phyloP scores from a whole-genome alignment of 2,113 vertebrate species.

The Nothoprocta pentlandii region DNA sequence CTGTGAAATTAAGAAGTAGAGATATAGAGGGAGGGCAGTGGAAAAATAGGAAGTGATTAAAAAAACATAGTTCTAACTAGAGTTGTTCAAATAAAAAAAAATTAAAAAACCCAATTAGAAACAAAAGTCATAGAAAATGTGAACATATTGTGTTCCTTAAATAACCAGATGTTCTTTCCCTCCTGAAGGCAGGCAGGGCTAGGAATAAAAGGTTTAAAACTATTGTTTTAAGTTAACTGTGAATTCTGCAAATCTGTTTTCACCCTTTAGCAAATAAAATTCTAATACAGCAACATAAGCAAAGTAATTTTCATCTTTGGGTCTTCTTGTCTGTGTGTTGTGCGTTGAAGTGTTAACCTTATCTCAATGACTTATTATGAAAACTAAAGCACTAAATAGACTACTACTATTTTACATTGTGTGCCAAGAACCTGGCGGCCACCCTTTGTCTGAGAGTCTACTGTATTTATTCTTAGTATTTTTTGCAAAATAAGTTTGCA shows the following conservation, averaged over 20 bases:
- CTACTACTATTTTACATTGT: slow-evolving; percentile 68
- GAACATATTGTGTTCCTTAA: slow-evolving; percentile 90
- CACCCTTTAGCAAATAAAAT: slow-evolving; percentile 88
- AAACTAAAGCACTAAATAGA: slow-evolving; percentile 63
- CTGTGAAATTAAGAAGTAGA: slow-evolving; percentile 63
- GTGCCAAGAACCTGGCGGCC: slow-evolving; percentile 62
- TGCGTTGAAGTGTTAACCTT: slow-evolving; percentile 76
- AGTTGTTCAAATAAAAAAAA: slow-evolving; percentile 82
- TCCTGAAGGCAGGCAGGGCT: slow-evolving; percentile 87
- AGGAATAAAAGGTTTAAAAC: slow-evolving; percentile 86
- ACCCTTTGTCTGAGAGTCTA: slow-evolving; percentile 67
- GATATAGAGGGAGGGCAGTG: slow-evolving; percentile 62
- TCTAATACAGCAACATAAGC: slow-evolving; percentile 85
- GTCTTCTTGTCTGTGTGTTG: slow-evolving; percentile 70
- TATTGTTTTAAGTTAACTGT: slow-evolving; percentile 91
- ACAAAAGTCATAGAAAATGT: slow-evolving; percentile 91
- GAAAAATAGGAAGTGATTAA: slow-evolving; percentile 84
- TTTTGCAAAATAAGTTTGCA: slow-evolving; percentile 28
- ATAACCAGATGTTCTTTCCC: slow-evolving; percentile 88
- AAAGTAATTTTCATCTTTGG: slow-evolving; percentile 82
- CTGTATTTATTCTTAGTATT: slow-evolving; percentile 53
- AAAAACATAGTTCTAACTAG: slow-evolving; percentile 81
- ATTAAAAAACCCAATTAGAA: slow-evolving; percentile 87
- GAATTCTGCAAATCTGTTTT: slow-evolving; percentile 86
- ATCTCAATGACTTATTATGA: slow-evolving; percentile 79